Evolutionary conservation across 2,113 vertebrate species (phyloP), one percentile per base, ranked within the genome.

Genomic region (Hemibagrus wyckioides): DNA sequence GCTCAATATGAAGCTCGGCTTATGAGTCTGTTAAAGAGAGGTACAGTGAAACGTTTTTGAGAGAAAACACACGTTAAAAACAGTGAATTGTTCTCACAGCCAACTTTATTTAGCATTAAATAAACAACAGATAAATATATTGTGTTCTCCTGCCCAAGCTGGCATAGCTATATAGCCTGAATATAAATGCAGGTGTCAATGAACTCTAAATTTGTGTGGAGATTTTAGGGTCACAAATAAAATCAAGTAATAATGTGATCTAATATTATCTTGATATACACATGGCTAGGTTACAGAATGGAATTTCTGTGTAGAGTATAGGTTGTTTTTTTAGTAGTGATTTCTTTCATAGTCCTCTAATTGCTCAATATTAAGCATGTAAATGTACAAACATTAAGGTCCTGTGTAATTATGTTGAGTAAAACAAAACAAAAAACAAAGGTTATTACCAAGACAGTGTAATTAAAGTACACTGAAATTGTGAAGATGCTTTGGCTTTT

Each of bases 91-190:
- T 48, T 84, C 52, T 61, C 54, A 80, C 41, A 88, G 75, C 17
- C 28, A 44, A 25, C 54, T 84, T 86, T 86, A 80, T 84, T 89
- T 71, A 84, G 48, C 61, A 76, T 41, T 73, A 83, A 83, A 59
- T 59, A 48, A 87, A 63, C 75, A 80, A 13, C 19, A 52, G 25
- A 6, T 6, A 76, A 41, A 39, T 39, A 23, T 48, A 5, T 13
- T 48, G 41, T 28, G 41, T n/a, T 76, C 19, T 75, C 41, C 25
- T 76, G 50, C n/a, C 3, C 48, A 54, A 50, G 44, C 28, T 77
- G 75, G 44, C 44, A 50, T 54, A 80, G 48, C 50, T 80, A 54
- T 54, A 48, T 76, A 76, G 11, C 39, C 11, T 48, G 23, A 14
- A 76, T 48, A n/a, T n/a, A 3, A 48, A 76, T 76, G 41, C 15